Percentiles rank a stretch among this genome's conserved stretches.
Conservation (phyloP, 2,113 vertebrate genomes). For the Felis chaus region DNA sequence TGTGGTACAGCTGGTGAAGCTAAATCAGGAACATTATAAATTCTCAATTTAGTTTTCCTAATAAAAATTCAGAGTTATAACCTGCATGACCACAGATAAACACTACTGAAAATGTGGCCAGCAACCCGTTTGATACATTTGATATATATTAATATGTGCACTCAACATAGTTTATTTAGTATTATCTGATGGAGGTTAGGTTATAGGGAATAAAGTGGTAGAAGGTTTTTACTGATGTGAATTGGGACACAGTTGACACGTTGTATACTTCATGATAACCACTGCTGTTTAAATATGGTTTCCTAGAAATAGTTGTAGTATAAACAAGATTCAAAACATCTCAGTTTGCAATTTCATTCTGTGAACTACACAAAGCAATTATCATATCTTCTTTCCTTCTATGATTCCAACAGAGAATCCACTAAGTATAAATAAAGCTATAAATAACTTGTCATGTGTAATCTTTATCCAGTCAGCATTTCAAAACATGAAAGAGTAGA, state of each 20-base stretch:
- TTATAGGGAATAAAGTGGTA: slow-evolving; percentile 69
- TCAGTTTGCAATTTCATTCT: slow-evolving; percentile 70
- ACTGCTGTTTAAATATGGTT: slow-evolving; percentile 72
- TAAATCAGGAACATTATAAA: slow-evolving; percentile 72
- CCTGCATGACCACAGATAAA: slow-evolving; percentile 71
- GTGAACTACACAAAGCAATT: slow-evolving; percentile 79
- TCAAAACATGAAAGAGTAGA: slow-evolving; percentile 66
- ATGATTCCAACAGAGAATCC: slow-evolving; percentile 71
- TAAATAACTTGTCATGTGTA: slow-evolving; percentile 76
- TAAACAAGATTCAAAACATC: slow-evolving; percentile 76
- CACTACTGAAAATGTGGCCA: slow-evolving; percentile 66
- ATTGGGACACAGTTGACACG: slow-evolving; percentile 71
- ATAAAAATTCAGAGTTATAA: slow-evolving; percentile 78
- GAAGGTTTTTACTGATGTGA: slow-evolving; percentile 73
- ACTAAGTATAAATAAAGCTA: slow-evolving; percentile 72
- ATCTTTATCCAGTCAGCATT: slow-evolving; percentile 74
- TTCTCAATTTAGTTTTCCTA: slow-evolving; percentile 77
- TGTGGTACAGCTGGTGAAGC: slow-evolving; percentile 68
- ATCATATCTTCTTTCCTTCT: slow-evolving; percentile 73
- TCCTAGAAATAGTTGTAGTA: slow-evolving; percentile 69
- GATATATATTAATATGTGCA: slow-evolving; percentile 67
- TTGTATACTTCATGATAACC: slow-evolving; percentile 73
- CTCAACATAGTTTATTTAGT: slow-evolving; percentile 71
- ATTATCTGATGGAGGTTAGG: slow-evolving; percentile 74
- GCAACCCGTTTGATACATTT: slow-evolving; percentile 47